Conservation (phyloP, 2,888 invertebrate genomes). For the Sialis fuliginosa region DNA sequence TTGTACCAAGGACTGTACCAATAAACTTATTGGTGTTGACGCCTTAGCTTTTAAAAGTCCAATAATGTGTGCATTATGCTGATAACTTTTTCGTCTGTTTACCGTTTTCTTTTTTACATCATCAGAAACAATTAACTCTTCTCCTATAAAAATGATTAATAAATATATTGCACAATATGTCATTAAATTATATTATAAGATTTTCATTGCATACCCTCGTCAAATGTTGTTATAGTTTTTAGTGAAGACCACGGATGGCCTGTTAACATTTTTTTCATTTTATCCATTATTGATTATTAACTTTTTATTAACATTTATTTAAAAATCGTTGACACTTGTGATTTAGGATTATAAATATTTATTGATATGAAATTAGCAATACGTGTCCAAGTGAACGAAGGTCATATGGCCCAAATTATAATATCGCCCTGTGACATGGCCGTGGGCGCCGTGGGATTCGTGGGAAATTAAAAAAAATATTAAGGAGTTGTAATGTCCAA, state of each 20-base stretch:
- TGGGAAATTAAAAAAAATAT: too few relatives aligned
- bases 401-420: too few relatives aligned
- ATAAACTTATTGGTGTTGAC: constrained; percentile 43
- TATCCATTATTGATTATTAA: constrained; percentile 1
- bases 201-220: constrained; percentile 16
- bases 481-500: too few relatives aligned
- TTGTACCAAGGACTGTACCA: constrained; percentile 52
- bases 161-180: background rate
- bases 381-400: too few relatives aligned
- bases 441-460: too few relatives aligned
- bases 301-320: too few relatives aligned
- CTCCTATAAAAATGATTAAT: background rate
- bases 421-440: too few relatives aligned
- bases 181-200: background rate
- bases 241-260: constrained; percentile 10
- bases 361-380: too few relatives aligned
- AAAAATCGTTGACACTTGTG: too few relatives aligned
- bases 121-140: background rate
- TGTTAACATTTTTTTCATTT: constrained; percentile 1
- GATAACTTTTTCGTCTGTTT: too few relatives aligned
- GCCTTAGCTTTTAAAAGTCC: constrained; percentile 16
- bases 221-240: constrained; percentile 21
- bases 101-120: background rate
- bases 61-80: constrained; percentile 1
- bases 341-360: too few relatives aligned